These are phyloP conservation scores for Oscheius sp. DNA, from an alignment of 2,888 invertebrate species.

Conservation along the genomic window DNA sequence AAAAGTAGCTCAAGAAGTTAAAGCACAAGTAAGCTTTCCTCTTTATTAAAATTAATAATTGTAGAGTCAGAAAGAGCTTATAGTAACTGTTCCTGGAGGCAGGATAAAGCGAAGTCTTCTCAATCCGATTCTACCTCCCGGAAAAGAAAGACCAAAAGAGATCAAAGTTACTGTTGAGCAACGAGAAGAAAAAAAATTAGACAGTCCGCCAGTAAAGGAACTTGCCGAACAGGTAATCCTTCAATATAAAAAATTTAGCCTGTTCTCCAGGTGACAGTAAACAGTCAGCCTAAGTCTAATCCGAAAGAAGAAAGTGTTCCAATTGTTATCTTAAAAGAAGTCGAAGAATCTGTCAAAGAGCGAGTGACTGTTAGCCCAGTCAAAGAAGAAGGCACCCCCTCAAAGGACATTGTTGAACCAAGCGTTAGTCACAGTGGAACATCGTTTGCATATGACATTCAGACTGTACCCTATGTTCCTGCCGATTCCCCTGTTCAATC, in stretches of 20 bases:
- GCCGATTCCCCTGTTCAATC: not conserved
- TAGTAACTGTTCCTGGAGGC: not conserved
- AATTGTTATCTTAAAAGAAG: not conserved
- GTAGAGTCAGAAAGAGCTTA: not conserved
- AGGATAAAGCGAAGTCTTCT: constrained; percentile 2
- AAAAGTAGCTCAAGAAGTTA: too few relatives aligned
- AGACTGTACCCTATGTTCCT: not conserved
- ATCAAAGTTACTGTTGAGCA: too few relatives aligned
- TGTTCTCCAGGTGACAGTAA: not conserved
- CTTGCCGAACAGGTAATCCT: too few relatives aligned
- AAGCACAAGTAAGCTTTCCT: too few relatives aligned
- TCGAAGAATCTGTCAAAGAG: too few relatives aligned
- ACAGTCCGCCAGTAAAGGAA: not conserved
- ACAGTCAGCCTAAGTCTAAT: not conserved
- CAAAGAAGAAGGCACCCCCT: too few relatives aligned
- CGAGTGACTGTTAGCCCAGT: too few relatives aligned
- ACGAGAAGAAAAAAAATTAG: too few relatives aligned
- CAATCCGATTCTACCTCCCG: constrained; percentile 4
- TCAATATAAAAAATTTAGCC: too few relatives aligned
- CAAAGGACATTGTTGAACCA: constrained; percentile 15
- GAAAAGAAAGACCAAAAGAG: not conserved
- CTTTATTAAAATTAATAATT: too few relatives aligned
- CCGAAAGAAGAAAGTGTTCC: not conserved
- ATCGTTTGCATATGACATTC: not conserved
- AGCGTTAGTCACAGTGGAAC: constrained; percentile 5